A percentile compares a stretch with the other conserved stretches of the same genome.
Conservation (phyloP, 2,888 invertebrate species). For the Monochamus alternatus region DNA sequence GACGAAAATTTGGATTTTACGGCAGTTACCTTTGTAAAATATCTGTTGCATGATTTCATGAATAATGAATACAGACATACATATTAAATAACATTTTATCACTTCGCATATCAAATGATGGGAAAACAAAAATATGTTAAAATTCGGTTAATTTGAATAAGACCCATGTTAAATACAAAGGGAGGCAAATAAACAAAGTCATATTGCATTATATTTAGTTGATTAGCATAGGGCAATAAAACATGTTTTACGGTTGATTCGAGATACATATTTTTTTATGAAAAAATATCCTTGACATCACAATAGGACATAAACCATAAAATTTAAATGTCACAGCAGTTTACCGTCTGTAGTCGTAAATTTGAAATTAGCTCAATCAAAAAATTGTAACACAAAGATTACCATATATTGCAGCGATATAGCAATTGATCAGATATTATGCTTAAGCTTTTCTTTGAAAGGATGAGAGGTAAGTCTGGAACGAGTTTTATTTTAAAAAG, state of each 20-base stretch:
- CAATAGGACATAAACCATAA: conserved; percentile 46
- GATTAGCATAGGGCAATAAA: conserved; percentile 37
- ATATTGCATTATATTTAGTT: conserved; percentile 34
- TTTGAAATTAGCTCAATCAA: conserved; percentile 40
- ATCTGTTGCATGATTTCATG: background rate
- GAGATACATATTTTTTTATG: conserved; percentile 43
- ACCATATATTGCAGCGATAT: background rate
- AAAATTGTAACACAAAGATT: conserved; percentile 28
- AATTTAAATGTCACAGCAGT: conserved; percentile 44
- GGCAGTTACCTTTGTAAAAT: no score
- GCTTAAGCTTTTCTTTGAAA: no score
- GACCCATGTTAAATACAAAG: conserved; percentile 21
- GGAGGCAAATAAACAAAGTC: conserved; percentile 26
- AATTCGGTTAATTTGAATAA: conserved; percentile 36
- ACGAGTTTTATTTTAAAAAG: no score
- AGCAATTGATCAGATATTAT: no score
- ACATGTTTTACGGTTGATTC: conserved; percentile 41
- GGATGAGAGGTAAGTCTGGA: no score
- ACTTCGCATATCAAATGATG: conserved; percentile 10
- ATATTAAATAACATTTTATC: conserved; percentile 2
- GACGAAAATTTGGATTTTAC: no score
- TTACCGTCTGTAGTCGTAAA: conserved; percentile 41
- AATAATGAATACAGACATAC: conserved; percentile 4
- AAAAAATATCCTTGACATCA: conserved; percentile 46
- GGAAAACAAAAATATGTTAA: conserved; percentile 25